Percentiles rank a stretch among this genome's conserved stretches.
Conservation (phyloP, 1,140 invertebrate genomes). For the Elymnias hypermnestra region DNA sequence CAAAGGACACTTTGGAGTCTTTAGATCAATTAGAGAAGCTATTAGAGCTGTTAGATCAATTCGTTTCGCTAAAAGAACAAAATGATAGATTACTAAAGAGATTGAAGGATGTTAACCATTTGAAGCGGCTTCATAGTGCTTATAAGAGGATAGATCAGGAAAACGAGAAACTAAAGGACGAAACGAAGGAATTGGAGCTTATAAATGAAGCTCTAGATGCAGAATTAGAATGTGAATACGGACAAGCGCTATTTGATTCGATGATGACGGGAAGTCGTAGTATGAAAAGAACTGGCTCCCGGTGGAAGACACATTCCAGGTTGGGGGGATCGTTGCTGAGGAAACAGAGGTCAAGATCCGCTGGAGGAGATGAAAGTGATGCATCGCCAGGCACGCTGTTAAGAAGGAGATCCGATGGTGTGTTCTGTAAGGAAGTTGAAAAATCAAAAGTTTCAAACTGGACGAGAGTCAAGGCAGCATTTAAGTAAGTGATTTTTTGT, state of each 20-base stretch:
- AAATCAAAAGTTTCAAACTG: constrained; percentile 84
- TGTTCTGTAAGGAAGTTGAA: constrained; percentile 62
- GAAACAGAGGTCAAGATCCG: constrained; percentile 68
- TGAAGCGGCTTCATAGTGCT: constrained; percentile 80
- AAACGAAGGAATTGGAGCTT: constrained; percentile 51
- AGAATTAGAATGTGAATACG: constrained; percentile 78
- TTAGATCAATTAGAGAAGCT: constrained; percentile 87
- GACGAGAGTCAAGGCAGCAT: constrained; percentile 89
- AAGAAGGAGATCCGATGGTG: constrained; percentile 54
- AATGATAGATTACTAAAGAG: constrained; percentile 82
- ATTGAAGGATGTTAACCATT: constrained; percentile 84
- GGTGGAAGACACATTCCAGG: constrained; percentile 65
- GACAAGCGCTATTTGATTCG: constrained; percentile 77
- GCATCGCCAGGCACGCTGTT: constrained; percentile 45
- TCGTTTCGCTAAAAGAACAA: constrained; percentile 82
- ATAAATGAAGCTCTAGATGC: constrained; percentile 66
- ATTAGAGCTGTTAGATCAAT: constrained; percentile 84
- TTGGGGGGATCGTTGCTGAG: constrained; percentile 67
- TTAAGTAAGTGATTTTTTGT: constrained; percentile 77
- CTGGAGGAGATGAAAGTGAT: constrained; percentile 71
- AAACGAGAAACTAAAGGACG: constrained; percentile 50
- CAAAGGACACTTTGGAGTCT: constrained; percentile 76
- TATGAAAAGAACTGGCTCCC: constrained; percentile 67
- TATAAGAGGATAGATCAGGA: constrained; percentile 68
- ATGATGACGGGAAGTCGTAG: constrained; percentile 64